phyloP scores from a whole-genome alignment of 2,113 vertebrate genomes.

The Caranx ignobilis region DNA sequence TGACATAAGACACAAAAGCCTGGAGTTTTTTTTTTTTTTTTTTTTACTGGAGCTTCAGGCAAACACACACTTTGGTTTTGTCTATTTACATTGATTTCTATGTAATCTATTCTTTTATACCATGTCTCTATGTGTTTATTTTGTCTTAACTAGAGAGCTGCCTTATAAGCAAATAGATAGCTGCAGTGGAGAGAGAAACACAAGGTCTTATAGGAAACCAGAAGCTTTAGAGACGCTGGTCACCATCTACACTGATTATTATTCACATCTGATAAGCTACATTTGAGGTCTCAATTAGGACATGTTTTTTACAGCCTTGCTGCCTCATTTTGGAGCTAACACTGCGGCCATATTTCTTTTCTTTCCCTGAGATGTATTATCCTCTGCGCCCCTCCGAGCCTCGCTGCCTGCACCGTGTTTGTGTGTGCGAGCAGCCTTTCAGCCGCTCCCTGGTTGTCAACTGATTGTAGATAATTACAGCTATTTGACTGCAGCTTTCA shows the following conservation, averaged over 20 bases:
- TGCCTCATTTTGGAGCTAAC: constrained; percentile 39
- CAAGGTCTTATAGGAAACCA: constrained; percentile 3
- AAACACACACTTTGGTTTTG: not conserved
- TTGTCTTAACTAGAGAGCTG: not conserved
- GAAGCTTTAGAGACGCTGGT: not conserved
- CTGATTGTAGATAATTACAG: constrained; percentile 85
- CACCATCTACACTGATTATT: constrained; percentile 21
- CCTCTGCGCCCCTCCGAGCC: constrained; percentile 25
- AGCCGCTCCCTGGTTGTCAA: constrained; percentile 74
- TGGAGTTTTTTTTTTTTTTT: no score
- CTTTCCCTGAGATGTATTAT: constrained; percentile 46
- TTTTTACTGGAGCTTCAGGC: not conserved
- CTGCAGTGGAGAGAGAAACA: not conserved
- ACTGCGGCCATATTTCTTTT: constrained; percentile 50
- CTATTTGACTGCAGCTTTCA: constrained; percentile 84
- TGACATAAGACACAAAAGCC: not conserved
- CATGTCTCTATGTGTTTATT: not conserved
- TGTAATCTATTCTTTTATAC: not conserved
- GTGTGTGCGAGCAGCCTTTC: constrained; percentile 75
- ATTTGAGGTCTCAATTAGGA: constrained; percentile 41
- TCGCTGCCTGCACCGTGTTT: constrained; percentile 65
- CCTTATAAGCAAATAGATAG: not conserved
- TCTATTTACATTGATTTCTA: not conserved
- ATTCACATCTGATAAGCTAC: constrained; percentile 48
- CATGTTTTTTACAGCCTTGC: constrained; percentile 24